Evolutionary conservation across 2,113 vertebrate genomes (phyloP).

Genomic region (Podarcis muralis): DNA sequence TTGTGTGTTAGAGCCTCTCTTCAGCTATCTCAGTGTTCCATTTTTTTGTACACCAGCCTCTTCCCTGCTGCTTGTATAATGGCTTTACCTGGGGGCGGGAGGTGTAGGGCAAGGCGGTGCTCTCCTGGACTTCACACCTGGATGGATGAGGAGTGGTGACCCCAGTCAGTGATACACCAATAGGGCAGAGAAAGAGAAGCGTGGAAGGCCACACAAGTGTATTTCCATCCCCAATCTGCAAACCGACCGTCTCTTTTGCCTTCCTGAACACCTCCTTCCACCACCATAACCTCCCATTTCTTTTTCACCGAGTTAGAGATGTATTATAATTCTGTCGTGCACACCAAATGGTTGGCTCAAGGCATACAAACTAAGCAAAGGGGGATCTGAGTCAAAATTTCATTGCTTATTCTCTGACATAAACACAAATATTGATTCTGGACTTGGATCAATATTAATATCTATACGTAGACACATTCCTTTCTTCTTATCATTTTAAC

Average conservation of each 20-base stretch:
- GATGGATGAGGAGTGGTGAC: constrained; percentile 42
- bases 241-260: constrained; percentile 43
- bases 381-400: constrained; percentile 61
- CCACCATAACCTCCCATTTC: constrained; percentile 34
- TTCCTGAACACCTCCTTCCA: constrained; percentile 35
- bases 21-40: constrained; percentile 61
- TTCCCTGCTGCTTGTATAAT: constrained; percentile 69
- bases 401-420: constrained; percentile 68
- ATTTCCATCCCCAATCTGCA: constrained; percentile 12
- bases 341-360: constrained; percentile 59
- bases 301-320: constrained; percentile 55
- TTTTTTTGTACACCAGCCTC: constrained; percentile 59
- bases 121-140: constrained; percentile 46
- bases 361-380: constrained; percentile 67
- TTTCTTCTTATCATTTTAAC: constrained; percentile 64
- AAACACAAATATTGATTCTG: constrained; percentile 59
- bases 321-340: constrained; percentile 46
- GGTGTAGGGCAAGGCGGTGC: neutral
- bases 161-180: constrained; percentile 55
- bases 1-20: constrained; percentile 59
- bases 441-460: constrained; percentile 60
- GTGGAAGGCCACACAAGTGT: constrained; percentile 35
- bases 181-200: constrained; percentile 59
- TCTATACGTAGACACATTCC: constrained; percentile 38
- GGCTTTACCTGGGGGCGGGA: constrained; percentile 65